Evolutionary conservation across 2,113 vertebrate genomes (phyloP).

Genomic region (Stegastes partitus): DNA sequence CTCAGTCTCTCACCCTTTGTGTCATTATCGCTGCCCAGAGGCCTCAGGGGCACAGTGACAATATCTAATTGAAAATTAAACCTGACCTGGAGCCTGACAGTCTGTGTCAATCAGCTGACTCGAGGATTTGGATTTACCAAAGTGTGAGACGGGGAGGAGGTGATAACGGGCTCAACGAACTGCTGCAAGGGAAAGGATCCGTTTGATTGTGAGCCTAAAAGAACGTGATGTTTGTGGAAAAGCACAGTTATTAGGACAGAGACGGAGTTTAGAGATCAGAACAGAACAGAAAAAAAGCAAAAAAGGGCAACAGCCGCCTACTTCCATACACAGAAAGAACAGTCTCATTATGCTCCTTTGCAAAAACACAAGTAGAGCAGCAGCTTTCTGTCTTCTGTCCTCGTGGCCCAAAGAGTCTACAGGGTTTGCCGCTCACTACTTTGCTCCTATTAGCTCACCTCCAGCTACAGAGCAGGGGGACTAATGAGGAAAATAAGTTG

Average conservation of each 20-base stretch:
- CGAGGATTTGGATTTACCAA: constrained; percentile 35
- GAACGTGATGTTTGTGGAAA: constrained; percentile 7
- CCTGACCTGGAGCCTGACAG: neutral
- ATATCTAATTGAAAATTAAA: constrained; percentile 48
- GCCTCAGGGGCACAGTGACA: constrained; percentile 1
- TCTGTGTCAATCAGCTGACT: constrained; percentile 40
- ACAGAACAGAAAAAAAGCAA: neutral
- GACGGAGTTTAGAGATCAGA: constrained; percentile 20
- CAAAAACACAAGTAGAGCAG: constrained; percentile 5
- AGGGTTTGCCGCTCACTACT: constrained; percentile 7
- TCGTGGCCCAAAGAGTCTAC: neutral
- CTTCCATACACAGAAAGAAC: constrained; percentile 7
- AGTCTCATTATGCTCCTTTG: constrained; percentile 14
- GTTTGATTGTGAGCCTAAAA: constrained; percentile 31
- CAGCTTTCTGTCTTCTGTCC: neutral
- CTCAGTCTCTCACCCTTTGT: no score
- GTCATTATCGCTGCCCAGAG: constrained; percentile 12
- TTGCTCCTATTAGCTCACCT: neutral
- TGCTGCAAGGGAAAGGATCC: constrained; percentile 24
- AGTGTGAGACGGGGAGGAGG: constrained; percentile 16
- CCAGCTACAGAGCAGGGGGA: constrained; percentile 11
- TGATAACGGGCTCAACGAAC: constrained; percentile 51
- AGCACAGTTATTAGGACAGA: constrained; percentile 26
- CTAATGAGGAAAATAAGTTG: constrained; percentile 12
- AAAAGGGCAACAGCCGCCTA: neutral